Base-by-base conservation (phyloP, 2,797 vertebrate genomes). In the Simalia tracyae region DNA sequence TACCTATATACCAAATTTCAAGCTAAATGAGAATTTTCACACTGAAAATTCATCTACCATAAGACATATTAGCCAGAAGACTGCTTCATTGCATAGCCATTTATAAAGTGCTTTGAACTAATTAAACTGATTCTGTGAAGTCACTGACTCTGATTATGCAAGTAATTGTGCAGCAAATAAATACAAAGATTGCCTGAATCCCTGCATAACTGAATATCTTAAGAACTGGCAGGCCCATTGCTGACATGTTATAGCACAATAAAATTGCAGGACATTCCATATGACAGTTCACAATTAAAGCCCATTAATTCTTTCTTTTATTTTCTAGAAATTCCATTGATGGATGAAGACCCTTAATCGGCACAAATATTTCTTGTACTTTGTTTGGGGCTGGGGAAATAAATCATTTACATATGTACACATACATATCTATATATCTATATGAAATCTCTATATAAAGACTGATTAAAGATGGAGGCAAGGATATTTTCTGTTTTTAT, bases 261-360 rank as follows among this genome's bases (percentile, higher is more conserved):
- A 0, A 61, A 86, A 92, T 89, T 92, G 19, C 57, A 31, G 93
- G 68, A 60, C 60, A 68, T 59, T 61, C 59, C 46, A 88, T 90
- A 24, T 72, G n/a, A 68, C 22, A 85, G 92, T 87, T 89, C 93
- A 64, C 56, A 81, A 14, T 84, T 84, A 88, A 91, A 93, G 92
- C 92, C 57, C 93, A 76, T 91, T 92, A 84, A 90, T 50, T 86
- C 72, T 92, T 92, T 42, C 68, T 96, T 93, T 95, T 95, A 96
- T 95, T 86, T 90, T 95, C 87, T 96, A 98, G 98, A 98, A 97
- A 98, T 98, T 96, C 98, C 98, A 91, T 96, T 98, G 92, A 98
- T 98, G 97, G 98, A 98, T 86, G 98, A 98, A 93, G 97, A 98
- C 17, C 96, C 97, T 89, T 98, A 97, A 95, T 90, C 93, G 88